Percentiles rank a stretch among this genome's conserved stretches.
Conservation (phyloP, 2,113 vertebrate genomes). For the Nesogale talazaci region DNA sequence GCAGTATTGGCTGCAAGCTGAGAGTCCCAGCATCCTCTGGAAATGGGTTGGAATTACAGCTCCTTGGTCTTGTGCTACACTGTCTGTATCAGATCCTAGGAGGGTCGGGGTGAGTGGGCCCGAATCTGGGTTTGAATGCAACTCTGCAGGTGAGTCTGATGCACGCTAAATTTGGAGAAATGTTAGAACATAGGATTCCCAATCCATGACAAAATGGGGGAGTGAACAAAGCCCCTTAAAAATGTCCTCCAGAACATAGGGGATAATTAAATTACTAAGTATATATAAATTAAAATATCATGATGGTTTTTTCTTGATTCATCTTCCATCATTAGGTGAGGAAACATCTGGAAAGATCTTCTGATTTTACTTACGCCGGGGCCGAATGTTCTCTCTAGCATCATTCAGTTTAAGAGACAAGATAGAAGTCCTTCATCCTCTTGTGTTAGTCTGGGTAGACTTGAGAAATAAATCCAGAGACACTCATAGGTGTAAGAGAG, state of each 20-base stretch:
- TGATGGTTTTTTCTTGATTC: background rate
- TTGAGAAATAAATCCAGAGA: no score
- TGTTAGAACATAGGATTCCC: background rate
- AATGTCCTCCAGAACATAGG: background rate
- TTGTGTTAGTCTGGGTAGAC: no score
- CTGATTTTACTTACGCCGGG: constrained; percentile 2
- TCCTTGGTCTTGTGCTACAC: background rate
- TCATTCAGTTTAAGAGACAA: background rate
- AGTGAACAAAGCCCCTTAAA: background rate
- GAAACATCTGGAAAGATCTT: background rate
- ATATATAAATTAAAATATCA: background rate
- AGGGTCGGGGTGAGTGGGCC: background rate
- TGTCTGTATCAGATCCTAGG: background rate
- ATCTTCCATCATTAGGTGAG: background rate
- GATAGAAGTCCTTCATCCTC: background rate
- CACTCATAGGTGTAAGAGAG: no score
- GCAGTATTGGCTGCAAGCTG: no score
- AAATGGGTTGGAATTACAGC: background rate
- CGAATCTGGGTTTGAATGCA: constrained; percentile 1
- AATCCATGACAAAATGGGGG: background rate
- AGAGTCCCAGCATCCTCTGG: background rate
- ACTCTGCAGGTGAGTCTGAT: background rate
- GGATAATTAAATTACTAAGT: background rate
- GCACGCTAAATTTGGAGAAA: background rate
- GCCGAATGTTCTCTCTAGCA: background rate